A percentile compares a stretch with the other conserved stretches of the same genome.
phyloP scores from a whole-genome alignment of 2,888 invertebrate genomes.

The Platycheirus rosarum region DNA sequence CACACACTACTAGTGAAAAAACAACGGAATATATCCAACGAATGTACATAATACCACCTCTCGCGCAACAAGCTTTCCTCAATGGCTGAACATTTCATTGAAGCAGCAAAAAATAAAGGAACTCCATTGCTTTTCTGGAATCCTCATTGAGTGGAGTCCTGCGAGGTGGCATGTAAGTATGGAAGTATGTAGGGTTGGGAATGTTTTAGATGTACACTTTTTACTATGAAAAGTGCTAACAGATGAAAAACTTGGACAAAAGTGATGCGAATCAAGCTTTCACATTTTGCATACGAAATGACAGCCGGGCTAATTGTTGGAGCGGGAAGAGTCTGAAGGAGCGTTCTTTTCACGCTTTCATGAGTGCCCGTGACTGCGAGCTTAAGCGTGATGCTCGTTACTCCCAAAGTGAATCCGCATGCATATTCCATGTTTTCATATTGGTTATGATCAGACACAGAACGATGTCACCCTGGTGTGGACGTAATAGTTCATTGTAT shows the following conservation, averaged over 20 bases:
- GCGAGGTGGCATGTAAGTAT: background rate
- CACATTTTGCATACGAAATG: conserved; percentile 16
- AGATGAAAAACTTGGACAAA: conserved; percentile 5
- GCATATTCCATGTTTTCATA: background rate
- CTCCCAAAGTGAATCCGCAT: background rate
- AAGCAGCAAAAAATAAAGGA: background rate
- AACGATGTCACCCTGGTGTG: background rate
- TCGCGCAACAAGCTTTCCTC: conserved; percentile 23
- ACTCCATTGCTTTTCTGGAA: conserved; percentile 12
- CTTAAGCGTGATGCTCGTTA: background rate
- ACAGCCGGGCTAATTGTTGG: conserved; percentile 25
- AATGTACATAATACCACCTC: conserved; percentile 4
- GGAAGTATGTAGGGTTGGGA: background rate
- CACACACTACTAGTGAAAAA: conserved; percentile 7
- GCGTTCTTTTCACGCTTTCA: conserved; percentile 23
- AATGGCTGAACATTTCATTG: conserved; percentile 31
- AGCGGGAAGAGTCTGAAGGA: conserved; percentile 28
- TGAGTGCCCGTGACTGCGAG: background rate
- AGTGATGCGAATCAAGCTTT: conserved; percentile 1
- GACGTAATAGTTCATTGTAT: background rate
- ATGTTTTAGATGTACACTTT: background rate
- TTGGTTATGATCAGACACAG: conserved; percentile 2
- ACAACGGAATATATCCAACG: conserved; percentile 32
- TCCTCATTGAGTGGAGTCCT: conserved; percentile 19
- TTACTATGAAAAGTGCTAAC: background rate